Evolutionary conservation across 2,888 invertebrate species (phyloP), one percentile per base, ranked within the genome.

Genomic region (Prosapia bicincta): DNA sequence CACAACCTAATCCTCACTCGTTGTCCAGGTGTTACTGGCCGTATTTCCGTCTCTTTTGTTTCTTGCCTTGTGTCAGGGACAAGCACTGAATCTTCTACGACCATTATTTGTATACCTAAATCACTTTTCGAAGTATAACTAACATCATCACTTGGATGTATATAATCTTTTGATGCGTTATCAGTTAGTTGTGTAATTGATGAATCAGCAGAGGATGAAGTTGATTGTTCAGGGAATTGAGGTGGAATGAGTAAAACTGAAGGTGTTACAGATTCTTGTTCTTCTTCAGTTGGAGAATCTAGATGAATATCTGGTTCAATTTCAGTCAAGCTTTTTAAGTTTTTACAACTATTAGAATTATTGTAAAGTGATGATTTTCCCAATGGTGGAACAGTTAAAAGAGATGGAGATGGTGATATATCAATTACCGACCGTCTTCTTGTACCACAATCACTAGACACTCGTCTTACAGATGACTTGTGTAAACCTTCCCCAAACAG

Each of bases 191-290:
- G 71, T 23, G 75, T 72, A 43, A 72, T 72, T 25, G 71, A 76
- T 23, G 75, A 75, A 71, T 78, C 75, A 23, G 75, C 68, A 1
- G 70, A 69, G 10, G 75, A 66, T 15, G 74, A 69, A 38, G 75
- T 71, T 20, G 78, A 78, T n/a, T n/a, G n/a, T 66, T 78, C 79
- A 1, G 80, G 78, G 69, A 82, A 82, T 3, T 81, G 81, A 5
- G 82, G 82, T 15, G 82, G 82, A 20, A 82, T 80, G 26, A 82
- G 78, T 26, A 80, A 80, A 20, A 81, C 81, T n/a, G 81, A 80
- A 3, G 82, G 81, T 9, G 81, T 78, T 2, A 79, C 77, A 72
- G 82, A 82, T 10, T 81, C 81, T 25, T 82, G 81, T 20, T 74
- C 74, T 43, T 76, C 76, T 20, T 76, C 76, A 15, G 76, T 71